A percentile compares a stretch with the other conserved stretches of the same genome.
Conservation (phyloP, 1,140 invertebrate genomes). For the Globodera rostochiensis region DNA sequence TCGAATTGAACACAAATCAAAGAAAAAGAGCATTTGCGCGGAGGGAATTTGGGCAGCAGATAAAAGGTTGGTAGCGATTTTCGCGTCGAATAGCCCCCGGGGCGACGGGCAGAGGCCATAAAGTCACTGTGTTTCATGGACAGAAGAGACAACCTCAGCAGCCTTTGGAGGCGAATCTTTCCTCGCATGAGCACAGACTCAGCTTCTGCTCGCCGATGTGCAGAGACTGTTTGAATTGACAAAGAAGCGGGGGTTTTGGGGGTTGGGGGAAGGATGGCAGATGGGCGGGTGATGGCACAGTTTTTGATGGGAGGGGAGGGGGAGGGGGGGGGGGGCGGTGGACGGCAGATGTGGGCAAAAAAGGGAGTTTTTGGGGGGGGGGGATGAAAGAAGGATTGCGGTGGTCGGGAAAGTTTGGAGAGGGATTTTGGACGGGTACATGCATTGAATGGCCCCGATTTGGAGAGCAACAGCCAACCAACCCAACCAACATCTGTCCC, state of each 20-base stretch:
- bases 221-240: not conserved
- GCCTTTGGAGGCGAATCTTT: not conserved
- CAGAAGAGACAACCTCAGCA: not conserved
- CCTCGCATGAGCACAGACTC: not conserved
- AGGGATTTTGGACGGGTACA: not conserved
- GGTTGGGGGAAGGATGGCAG: no score
- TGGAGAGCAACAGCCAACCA: not conserved
- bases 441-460: not conserved
- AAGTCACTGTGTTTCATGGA: no score
- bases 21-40: not conserved
- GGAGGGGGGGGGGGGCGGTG: no score
- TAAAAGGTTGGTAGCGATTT: not conserved
- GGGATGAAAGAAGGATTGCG: not conserved
- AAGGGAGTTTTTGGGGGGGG: not conserved
- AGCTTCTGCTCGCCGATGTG: not conserved
- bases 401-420: not conserved
- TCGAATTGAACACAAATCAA: not conserved
- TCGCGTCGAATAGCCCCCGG: not conserved
- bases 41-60: no score
- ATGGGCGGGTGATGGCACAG: not conserved
- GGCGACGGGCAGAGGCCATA: no score
- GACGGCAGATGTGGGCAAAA: not conserved
- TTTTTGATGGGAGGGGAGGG: not conserved
- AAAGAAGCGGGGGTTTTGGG: no score
- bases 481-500: not conserved